phyloP scores from a whole-genome alignment of 2,888 invertebrate genomes.

The Ornithoptera priamus region DNA sequence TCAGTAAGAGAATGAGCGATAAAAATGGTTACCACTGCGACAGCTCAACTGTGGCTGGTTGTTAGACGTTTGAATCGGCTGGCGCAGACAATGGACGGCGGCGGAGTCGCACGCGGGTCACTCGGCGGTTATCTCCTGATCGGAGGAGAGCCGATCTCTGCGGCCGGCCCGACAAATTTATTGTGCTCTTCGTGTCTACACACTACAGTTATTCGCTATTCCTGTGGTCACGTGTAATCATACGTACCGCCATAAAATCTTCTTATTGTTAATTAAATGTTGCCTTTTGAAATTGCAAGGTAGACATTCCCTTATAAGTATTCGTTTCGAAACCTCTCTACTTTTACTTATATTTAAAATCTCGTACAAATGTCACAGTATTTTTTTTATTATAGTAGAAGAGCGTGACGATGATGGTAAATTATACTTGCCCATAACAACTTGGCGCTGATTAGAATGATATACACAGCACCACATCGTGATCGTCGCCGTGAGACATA shows the following conservation, averaged over 20 bases:
- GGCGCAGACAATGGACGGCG: conserved; percentile 62
- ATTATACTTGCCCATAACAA: too few relatives aligned
- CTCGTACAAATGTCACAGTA: too few relatives aligned
- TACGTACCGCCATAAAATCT: conserved; percentile 16
- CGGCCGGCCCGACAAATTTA: conserved; percentile 66
- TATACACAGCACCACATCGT: too few relatives aligned
- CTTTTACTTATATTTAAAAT: too few relatives aligned
- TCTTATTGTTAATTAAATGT: conserved; percentile 19
- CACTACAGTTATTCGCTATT: conserved; percentile 54
- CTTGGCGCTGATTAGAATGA: too few relatives aligned
- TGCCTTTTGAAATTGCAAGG: not conserved
- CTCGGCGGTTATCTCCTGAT: conserved; percentile 69
- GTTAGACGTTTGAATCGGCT: conserved; percentile 47
- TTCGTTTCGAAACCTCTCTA: too few relatives aligned
- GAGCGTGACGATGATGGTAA: too few relatives aligned
- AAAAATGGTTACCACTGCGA: conserved; percentile 5
- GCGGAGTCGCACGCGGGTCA: conserved; percentile 67
- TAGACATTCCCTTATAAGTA: not conserved
- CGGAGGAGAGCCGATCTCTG: conserved; percentile 66
- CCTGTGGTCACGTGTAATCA: conserved; percentile 48
- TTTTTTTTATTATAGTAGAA: too few relatives aligned
- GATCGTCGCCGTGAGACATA: too few relatives aligned
- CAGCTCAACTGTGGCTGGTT: conserved; percentile 16
- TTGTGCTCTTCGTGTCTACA: conserved; percentile 56
- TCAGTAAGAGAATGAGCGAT: conserved; percentile 1